Percentiles rank a stretch among this genome's conserved stretches.
phyloP scores from a whole-genome alignment of 2,888 invertebrate genomes.

The Caenorhabditis panamensis region DNA sequence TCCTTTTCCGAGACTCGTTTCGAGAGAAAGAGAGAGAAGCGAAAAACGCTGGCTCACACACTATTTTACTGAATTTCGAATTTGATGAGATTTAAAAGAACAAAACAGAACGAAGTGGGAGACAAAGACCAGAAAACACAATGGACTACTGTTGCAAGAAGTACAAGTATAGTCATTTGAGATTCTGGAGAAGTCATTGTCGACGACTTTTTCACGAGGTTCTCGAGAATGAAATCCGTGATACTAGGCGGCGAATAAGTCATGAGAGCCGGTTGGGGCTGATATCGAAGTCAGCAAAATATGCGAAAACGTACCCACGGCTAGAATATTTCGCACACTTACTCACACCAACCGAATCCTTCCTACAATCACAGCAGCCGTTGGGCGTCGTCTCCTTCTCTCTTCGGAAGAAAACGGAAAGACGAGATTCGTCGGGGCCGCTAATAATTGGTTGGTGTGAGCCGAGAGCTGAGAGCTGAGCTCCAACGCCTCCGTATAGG shows the following conservation, averaged over 20 bases:
- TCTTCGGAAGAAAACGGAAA: constrained; percentile 22
- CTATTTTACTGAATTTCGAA: constrained; percentile 34
- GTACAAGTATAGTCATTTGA: constrained; percentile 17
- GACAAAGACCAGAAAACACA: not conserved
- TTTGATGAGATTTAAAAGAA: constrained; percentile 35
- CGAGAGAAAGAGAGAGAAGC: constrained; percentile 2
- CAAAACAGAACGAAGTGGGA: not conserved
- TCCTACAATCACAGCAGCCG: constrained; percentile 7
- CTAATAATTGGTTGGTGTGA: constrained; percentile 54
- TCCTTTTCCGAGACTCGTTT: constrained; percentile 23
- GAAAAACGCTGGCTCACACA: not conserved
- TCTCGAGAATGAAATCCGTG: constrained; percentile 1
- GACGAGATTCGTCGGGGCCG: constrained; percentile 41
- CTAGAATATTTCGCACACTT: constrained; percentile 33
- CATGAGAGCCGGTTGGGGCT: constrained; percentile 18
- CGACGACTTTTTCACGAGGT: constrained; percentile 2
- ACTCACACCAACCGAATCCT: constrained; percentile 12
- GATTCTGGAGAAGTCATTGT: constrained; percentile 22
- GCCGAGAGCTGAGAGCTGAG: constrained; percentile 18
- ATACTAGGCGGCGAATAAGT: constrained; percentile 16
- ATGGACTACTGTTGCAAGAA: no score
- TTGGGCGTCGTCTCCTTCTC: not conserved
- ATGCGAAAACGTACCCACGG: constrained; percentile 29
- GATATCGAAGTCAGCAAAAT: constrained; percentile 8
- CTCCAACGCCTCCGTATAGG: constrained; percentile 13